Evolutionary conservation across 2,888 invertebrate species (phyloP).

Genomic region (Cephalotes varians): DNA sequence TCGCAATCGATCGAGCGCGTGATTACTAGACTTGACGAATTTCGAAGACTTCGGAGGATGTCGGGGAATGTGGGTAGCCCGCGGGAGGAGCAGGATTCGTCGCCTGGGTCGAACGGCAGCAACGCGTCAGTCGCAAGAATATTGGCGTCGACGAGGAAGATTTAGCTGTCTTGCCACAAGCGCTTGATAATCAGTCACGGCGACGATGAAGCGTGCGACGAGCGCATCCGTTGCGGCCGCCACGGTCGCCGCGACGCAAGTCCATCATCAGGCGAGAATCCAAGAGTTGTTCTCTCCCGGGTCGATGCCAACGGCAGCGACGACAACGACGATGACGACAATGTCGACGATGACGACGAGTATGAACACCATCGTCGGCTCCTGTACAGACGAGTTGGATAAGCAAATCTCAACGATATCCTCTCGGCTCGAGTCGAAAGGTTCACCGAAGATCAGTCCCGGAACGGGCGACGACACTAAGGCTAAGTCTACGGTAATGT

Average conservation of each 20-base stretch:
- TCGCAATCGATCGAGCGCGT: constrained; percentile 14
- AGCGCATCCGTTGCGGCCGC: constrained; percentile 71
- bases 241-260: constrained; percentile 71
- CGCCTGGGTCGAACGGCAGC: constrained; percentile 69
- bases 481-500: constrained; percentile 81
- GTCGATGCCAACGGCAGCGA: constrained; percentile 2
- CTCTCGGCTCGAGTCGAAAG: constrained; percentile 49
- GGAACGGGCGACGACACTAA: constrained; percentile 75
- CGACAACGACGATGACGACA: constrained; percentile 1
- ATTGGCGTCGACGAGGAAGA: constrained; percentile 46
- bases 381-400: constrained; percentile 23
- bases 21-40: not conserved
- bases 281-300: constrained; percentile 66
- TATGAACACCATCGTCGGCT: constrained; percentile 29
- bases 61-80: constrained; percentile 60
- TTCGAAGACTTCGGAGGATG: constrained; percentile 48
- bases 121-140: constrained; percentile 41
- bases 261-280: constrained; percentile 69
- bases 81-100: constrained; percentile 76
- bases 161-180: constrained; percentile 52
- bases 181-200: constrained; percentile 61
- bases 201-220: constrained; percentile 76
- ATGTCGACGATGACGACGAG: constrained; percentile 8
- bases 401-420: constrained; percentile 28
- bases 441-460: constrained; percentile 62